Evolutionary conservation across 2,113 vertebrate species (phyloP), one percentile per base, ranked within the genome.

Genomic region (Tenrec ecaudatus): DNA sequence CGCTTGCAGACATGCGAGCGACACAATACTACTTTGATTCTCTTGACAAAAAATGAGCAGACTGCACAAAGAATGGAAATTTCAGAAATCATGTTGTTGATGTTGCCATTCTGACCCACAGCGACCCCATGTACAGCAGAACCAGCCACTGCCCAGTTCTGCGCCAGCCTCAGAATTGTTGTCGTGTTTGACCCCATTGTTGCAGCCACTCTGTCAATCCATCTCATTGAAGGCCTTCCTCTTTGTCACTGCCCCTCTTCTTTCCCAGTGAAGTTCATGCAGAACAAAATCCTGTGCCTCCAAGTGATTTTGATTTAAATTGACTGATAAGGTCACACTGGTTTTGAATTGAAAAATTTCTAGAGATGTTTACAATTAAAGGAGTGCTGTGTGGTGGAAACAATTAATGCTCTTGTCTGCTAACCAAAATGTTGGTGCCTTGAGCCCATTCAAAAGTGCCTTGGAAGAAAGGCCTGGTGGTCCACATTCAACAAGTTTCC

Each of bases 221-320:
- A 53, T 5, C 47, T 53, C 47, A 10, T 10, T 53, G 47, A 53
- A 10, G 47, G 47, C 47, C 47, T 14, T 53, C 12, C 12, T 53
- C 47, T 10, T 53, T 10, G 47, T 53, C 47, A 53, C 47, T 10
- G 47, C 9, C 40, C 40, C 40, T 40, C 47, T 10, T 53, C 47
- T 53, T 53, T 53, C 9, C 47, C 47, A 5, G 47, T 53, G 47
- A 57, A 4, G 40, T 66, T 22, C 4, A 53, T 53, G 2, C 1
- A 27, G 17, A 43, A 68, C 15, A 75, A 58, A 47, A 40, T 0
- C 19, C 10, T 58, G 66, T 2, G 1, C 1, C 23, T 7, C 47
- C 47, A 9, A 82, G 25, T 89, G 64, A 64, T 80, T 93, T 94
- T 60, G 12, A 60, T 69, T 79, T 80, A 9, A n/a, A 31, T 80